phyloP scores from a whole-genome alignment of 2,113 vertebrate genomes.

The Microtus pennsylvanicus region DNA sequence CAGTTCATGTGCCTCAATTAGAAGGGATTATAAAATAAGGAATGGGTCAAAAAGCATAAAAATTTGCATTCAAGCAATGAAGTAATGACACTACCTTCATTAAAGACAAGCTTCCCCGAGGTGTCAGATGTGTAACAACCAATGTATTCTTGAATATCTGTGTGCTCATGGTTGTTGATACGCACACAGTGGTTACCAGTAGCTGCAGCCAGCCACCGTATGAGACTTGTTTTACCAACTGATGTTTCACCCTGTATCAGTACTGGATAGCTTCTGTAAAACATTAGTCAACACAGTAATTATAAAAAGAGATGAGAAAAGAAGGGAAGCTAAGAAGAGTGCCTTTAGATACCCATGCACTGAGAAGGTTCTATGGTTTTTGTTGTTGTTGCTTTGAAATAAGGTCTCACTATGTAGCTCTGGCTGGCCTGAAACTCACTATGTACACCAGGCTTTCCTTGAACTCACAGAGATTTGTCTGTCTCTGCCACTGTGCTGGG shows the following conservation, averaged over 20 bases:
- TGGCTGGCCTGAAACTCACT: background rate
- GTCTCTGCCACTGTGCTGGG: background rate
- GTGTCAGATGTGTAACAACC: constrained; percentile 96
- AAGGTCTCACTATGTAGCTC: background rate
- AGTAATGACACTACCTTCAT: constrained; percentile 89
- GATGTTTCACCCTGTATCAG: constrained; percentile 98
- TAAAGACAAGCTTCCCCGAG: constrained; percentile 94
- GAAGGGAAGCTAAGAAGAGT: background rate
- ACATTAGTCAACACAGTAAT: constrained; percentile 45
- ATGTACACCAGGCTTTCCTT: background rate
- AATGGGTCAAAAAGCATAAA: background rate
- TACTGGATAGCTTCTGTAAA: constrained; percentile 93
- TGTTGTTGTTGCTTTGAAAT: background rate
- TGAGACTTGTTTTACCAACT: constrained; percentile 98
- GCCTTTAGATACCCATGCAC: background rate
- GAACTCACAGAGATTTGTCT: background rate
- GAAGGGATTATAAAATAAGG: background rate
- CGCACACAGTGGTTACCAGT: constrained; percentile 97
- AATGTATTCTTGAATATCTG: constrained; percentile 98
- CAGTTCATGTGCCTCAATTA: background rate
- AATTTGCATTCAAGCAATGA: background rate
- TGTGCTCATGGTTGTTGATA: constrained; percentile 99
- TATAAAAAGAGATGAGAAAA: background rate
- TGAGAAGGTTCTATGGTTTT: background rate
- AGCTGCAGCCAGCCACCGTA: constrained; percentile 94